These are phyloP conservation scores for Gallinago jamesoni DNA, from an alignment of 2,113 vertebrate genomes.

Conservation along the genomic window DNA sequence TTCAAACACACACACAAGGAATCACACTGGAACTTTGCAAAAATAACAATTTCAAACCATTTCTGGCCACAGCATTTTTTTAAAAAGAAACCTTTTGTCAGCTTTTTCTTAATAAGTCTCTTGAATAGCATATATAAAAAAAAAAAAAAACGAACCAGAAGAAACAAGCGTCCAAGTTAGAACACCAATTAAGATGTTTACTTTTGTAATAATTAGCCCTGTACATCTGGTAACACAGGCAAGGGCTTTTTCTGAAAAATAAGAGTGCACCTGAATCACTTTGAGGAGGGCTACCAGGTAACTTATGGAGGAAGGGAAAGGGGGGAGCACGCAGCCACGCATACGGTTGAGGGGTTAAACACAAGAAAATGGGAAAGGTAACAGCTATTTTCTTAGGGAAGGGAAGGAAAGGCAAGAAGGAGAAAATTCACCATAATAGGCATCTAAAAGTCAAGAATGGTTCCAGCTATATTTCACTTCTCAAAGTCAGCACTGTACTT, in stretches of 20 bases:
- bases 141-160: background rate
- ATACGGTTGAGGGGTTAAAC: background rate
- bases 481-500: background rate
- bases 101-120: background rate
- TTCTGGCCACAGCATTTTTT: background rate
- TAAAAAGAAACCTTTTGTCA: background rate
- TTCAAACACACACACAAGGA: background rate
- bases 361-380: background rate
- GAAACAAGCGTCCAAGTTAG: background rate
- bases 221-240: background rate
- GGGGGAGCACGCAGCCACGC: background rate
- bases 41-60: background rate
- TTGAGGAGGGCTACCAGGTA: background rate
- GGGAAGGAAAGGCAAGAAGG: background rate
- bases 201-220: background rate
- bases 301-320: background rate
- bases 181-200: background rate
- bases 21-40: background rate
- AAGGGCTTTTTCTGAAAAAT: background rate
- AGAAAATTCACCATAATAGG: background rate
- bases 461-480: background rate
- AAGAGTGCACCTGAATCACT: background rate
- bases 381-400: background rate
- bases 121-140: background rate
- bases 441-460: background rate